Evolutionary conservation across 2,888 invertebrate genomes (phyloP), one percentile per base, ranked within the genome.

Genomic region (Lithophane socia): DNA sequence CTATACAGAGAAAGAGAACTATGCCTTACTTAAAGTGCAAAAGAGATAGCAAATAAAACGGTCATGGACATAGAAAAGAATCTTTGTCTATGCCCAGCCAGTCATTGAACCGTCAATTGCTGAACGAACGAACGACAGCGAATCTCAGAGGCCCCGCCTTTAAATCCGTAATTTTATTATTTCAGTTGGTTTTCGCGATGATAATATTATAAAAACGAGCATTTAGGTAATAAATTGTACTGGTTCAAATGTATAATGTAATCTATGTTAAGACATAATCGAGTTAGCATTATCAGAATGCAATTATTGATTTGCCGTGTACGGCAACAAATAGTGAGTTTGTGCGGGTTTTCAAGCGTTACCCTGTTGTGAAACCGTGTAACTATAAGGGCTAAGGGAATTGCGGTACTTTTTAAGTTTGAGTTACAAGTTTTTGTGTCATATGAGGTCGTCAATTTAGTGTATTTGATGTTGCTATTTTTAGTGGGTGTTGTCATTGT

Each of bases 401-500:
- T 89, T 89, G 85, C 85, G 82, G 83, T 87, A 84, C 73, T 78
- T 86, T 87, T 85, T 86, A 75, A 84, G 72, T 80, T 83, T 75
- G 80, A 80, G 77, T 86, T 90, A 85, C 86, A 87, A 89, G 83
- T 85, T 92, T 93, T 93, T 93, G 89, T 92, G 92, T 94, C 90
- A 92, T 90, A 92, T 87, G 86, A 90, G 87, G 86, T 84, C 86
- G 80, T 74, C 90, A 92, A 91, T 93, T 92, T 90, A 90, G 91
- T 94, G 93, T 92, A 92, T 92, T 93, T 90, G 87, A 96, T 97
- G 94, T 92, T 97, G 92, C 97, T 97, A 93, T 97, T 97, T 96
- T 97, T 96, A 95, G 97, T 97, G 93, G 97, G 96, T 97, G 97
- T 97, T 97, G 97, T 97, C 97, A 96, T 95, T 95, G 93, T 93